Percentiles rank a stretch among this genome's conserved stretches.
phyloP scores from a whole-genome alignment of 2,113 vertebrate genomes.

The Crypturellus undulatus region DNA sequence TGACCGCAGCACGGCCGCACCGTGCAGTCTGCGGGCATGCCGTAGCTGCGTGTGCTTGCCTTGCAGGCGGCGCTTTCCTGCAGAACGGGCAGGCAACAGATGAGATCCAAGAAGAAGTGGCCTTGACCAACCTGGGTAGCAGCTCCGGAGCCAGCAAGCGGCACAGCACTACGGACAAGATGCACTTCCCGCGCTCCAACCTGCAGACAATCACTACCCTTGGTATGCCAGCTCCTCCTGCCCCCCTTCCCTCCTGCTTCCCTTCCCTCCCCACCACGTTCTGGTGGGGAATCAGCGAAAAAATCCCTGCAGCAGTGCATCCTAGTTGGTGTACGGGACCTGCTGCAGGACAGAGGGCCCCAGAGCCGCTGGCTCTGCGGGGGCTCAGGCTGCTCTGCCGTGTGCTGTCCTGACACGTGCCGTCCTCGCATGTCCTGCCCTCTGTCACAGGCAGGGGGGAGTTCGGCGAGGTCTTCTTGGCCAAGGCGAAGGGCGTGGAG shows the following conservation, averaged over 20 bases:
- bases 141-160: constrained; percentile 85
- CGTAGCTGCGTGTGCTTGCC: not conserved
- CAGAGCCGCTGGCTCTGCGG: not conserved
- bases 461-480: constrained; percentile 95
- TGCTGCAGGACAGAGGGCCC: not conserved
- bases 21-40: not conserved
- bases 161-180: constrained; percentile 89
- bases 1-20: not conserved
- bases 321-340: not conserved
- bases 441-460: constrained; percentile 87
- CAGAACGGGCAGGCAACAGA: constrained; percentile 92
- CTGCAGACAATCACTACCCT: constrained; percentile 94
- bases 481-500: constrained; percentile 89
- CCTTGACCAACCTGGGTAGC: constrained; percentile 88
- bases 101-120: constrained; percentile 95
- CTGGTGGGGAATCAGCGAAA: not conserved
- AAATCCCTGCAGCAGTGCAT: not conserved
- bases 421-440: not conserved
- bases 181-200: constrained; percentile 87
- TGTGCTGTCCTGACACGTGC: not conserved
- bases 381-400: no score
- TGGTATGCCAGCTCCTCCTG: constrained; percentile 77
- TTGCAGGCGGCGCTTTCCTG: constrained; percentile 85
- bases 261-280: not conserved
- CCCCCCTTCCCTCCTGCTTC: not conserved